Base-by-base conservation (phyloP, 2,113 vertebrate species). In the Todiramphus saurophagus region DNA sequence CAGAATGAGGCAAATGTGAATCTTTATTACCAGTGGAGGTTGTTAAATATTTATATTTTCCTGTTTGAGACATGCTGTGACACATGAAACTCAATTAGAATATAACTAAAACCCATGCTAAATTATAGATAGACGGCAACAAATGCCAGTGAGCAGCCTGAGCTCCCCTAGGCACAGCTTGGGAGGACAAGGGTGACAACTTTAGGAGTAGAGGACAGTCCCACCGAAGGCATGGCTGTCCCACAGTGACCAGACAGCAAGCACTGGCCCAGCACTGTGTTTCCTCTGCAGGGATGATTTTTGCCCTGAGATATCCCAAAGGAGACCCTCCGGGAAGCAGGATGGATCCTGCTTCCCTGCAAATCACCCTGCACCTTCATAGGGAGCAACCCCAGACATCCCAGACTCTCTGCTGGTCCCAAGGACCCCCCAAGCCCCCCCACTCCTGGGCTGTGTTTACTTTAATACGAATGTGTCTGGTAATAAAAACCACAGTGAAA, bases 21-120 rank as follows among this genome's bases (percentile, higher is more conserved):
- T 93, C 91, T 95, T 97, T 90, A 97, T 97, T 97, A 97, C 95
- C 89, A 97, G 84, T 89, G 75, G 63, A 96, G 90, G 77, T 86
- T 94, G 96, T 97, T 97, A 97, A 97, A 96, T 97, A 97, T 95
- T 97, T 97, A 93, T 97, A 88, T 95, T 96, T 97, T 96, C 94
- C 94, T 95, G 92, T 86, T 96, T 96, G 85, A 95, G 94, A 87
- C 87, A 90, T 0, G 55, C 93, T 96, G 87, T 87, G 96, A 94
- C 95, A 97, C 89, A 91, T 79, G 92, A 89, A 97, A 96, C 93
- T 89, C 94, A 92, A 94, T 96, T 92, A 96, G 66, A 95, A 94
- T 92, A 85, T 81, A 95, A 92, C 89, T 69, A 77, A 96, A 94
- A 70, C 4, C 81, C 41, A 7, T 24, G 16, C 59, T 96, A 88